Evolutionary conservation across 2,797 vertebrate genomes (phyloP), one percentile per base, ranked within the genome.

Genomic region (Coluber constrictor): DNA sequence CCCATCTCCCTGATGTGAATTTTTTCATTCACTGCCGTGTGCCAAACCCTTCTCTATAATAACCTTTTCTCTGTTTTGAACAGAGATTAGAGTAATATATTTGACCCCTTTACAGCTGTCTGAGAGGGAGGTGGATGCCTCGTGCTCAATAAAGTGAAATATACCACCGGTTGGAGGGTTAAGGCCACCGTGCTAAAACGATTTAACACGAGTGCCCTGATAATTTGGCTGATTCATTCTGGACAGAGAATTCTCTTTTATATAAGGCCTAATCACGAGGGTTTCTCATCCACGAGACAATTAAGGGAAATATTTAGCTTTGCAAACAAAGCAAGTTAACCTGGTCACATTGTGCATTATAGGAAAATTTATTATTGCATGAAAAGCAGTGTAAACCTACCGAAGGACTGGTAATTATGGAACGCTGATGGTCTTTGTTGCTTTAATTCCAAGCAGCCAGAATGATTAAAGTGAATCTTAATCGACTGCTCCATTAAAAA

Each of bases 401-500:
- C 98, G 98, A 99, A 99, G 99, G 98, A 98, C 98, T 98, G 97
- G 98, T 99, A 99, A 99, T 99, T 99, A 99, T 98, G 98, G 98
- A 98, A 98, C 98, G 98, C 99, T 98, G 98, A 99, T 98, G 98
- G 98, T 98, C 98, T 98, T 98, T 98, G 99, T 98, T 98, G 98
- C 98, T 98, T 98, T 99, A 98, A 98, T 99, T 98, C 98, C 98
- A 98, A 98, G 99, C 98, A 98, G 98, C 98, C 98, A 98, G 98
- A 98, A 99, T 99, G 99, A 99, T 99, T 99, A 99, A 99, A 99
- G 99, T 98, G 98, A 99, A 99, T 99, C 99, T 98, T 99, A 99
- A 99, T 99, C 98, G 99, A 99, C 99, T 99, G 99, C 99, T 99
- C 99, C 98, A 99, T 99, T 99, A 99, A 99, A 98, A 99, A 99